These are phyloP conservation scores for Oscheius onirici DNA, from an alignment of 2,888 invertebrate species.

Conservation along the genomic window DNA sequence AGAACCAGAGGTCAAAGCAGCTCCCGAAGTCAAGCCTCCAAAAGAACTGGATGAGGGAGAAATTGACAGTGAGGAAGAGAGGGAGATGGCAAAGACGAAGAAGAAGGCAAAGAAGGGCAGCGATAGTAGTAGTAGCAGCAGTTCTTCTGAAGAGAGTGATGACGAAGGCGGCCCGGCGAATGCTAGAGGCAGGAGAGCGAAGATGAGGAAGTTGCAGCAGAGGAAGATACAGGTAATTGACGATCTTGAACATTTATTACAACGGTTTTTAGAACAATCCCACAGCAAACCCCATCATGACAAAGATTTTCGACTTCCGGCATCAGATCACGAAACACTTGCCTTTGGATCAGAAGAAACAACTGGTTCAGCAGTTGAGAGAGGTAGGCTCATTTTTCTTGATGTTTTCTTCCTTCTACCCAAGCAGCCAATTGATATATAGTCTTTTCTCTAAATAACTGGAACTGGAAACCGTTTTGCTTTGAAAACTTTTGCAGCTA, in stretches of 20 bases:
- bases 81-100: slow-evolving; percentile 26
- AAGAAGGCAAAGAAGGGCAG: slow-evolving; percentile 24
- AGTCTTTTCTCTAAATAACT: too few relatives aligned
- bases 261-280: slow-evolving; percentile 13
- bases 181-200: slow-evolving; percentile 37
- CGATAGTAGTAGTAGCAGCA: slow-evolving; percentile 6
- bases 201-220: slow-evolving; percentile 29
- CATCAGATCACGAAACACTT: slow-evolving; percentile 44
- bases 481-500: too few relatives aligned
- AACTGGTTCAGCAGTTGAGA: slow-evolving; percentile 42
- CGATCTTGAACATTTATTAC: not conserved
- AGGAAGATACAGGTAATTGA: slow-evolving; percentile 10
- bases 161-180: slow-evolving; percentile 6
- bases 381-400: slow-evolving; percentile 34
- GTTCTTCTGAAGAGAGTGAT: not conserved
- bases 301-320: slow-evolving; percentile 49
- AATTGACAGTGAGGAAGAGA: slow-evolving; percentile 53
- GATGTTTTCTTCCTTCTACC: too few relatives aligned
- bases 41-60: slow-evolving; percentile 51
- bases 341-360: slow-evolving; percentile 44
- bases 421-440: too few relatives aligned
- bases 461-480: too few relatives aligned
- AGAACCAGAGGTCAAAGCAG: not conserved
- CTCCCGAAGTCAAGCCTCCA: slow-evolving; percentile 2
- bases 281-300: not conserved